These are phyloP conservation scores for Xanthostigma xanthostigma DNA, from an alignment of 2,888 invertebrate genomes.

Conservation along the genomic window DNA sequence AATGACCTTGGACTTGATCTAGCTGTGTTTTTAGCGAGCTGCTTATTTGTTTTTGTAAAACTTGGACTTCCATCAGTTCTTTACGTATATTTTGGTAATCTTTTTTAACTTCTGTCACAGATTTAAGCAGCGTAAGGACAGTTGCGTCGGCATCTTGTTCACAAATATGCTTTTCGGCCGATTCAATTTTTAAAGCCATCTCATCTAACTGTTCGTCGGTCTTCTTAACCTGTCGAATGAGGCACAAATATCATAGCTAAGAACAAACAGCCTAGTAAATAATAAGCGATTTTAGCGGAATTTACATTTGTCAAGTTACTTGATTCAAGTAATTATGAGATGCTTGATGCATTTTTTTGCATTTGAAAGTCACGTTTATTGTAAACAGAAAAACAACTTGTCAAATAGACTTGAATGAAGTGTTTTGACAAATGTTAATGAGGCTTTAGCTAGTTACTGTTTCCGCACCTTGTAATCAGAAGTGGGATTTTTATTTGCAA, in stretches of 20 bases:
- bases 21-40: constrained; percentile 58
- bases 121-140: constrained; percentile 56
- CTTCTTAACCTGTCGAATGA: constrained; percentile 44
- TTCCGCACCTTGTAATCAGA: too few relatives aligned
- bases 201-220: constrained; percentile 58
- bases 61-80: constrained; percentile 66
- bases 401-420: too few relatives aligned
- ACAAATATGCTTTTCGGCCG: constrained; percentile 46
- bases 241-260: not conserved
- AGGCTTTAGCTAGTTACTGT: too few relatives aligned
- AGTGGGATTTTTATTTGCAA: too few relatives aligned
- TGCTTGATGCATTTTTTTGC: too few relatives aligned
- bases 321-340: too few relatives aligned
- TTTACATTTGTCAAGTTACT: too few relatives aligned
- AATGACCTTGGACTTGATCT: constrained; percentile 56
- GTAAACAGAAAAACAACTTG: too few relatives aligned
- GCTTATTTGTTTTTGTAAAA: constrained; percentile 62
- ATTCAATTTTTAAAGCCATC: constrained; percentile 59
- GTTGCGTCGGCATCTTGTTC: constrained; percentile 37
- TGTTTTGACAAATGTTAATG: too few relatives aligned
- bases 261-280: not conserved
- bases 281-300: too few relatives aligned
- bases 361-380: too few relatives aligned
- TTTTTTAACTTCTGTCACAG: constrained; percentile 62
- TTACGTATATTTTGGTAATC: constrained; percentile 66